These are phyloP conservation scores for Cassiopea xamachana DNA, from an alignment of 30 jellyfish, hydroid and myxozoan genomes.

Conservation along the genomic window DNA sequence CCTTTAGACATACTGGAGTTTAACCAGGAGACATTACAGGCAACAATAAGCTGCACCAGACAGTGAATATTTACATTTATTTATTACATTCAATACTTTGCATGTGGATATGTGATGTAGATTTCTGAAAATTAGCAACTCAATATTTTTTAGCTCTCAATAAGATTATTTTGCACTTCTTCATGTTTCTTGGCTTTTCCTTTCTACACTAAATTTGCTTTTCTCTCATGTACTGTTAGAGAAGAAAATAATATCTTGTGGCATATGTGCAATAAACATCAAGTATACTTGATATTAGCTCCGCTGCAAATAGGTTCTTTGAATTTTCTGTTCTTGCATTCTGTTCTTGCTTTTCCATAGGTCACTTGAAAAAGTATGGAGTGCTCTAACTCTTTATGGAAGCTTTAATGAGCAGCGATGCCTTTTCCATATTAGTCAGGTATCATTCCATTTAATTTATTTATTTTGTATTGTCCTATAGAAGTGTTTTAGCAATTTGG, in stretches of 20 bases:
- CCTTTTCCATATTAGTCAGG: conserved; percentile 34
- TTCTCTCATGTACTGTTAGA: no score
- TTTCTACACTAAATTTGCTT: no score
- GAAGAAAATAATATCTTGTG: no score
- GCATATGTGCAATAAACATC: no score
- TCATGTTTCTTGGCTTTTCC: no score
- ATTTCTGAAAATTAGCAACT: no score
- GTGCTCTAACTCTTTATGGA: conserved; percentile 72
- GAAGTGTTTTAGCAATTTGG: not conserved
- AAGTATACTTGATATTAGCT: no score
- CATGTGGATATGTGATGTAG: no score
- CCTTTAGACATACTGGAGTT: conserved; percentile 30
- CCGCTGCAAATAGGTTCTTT: no score
- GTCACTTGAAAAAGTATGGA: conserved; percentile 63
- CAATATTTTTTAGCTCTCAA: no score
- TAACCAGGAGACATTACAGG: conserved; percentile 21
- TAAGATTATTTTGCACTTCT: no score
- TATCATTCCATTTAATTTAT: not conserved
- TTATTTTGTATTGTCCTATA: not conserved
- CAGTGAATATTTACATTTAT: conserved; percentile 15
- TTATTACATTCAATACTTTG: not conserved
- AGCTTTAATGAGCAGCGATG: conserved; percentile 54
- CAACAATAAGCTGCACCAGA: conserved; percentile 15
- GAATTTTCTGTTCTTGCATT: no score
- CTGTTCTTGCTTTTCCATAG: not conserved